Evolutionary conservation across 2,888 invertebrate species (phyloP).

Genomic region (Pachycephus smyrnensis): DNA sequence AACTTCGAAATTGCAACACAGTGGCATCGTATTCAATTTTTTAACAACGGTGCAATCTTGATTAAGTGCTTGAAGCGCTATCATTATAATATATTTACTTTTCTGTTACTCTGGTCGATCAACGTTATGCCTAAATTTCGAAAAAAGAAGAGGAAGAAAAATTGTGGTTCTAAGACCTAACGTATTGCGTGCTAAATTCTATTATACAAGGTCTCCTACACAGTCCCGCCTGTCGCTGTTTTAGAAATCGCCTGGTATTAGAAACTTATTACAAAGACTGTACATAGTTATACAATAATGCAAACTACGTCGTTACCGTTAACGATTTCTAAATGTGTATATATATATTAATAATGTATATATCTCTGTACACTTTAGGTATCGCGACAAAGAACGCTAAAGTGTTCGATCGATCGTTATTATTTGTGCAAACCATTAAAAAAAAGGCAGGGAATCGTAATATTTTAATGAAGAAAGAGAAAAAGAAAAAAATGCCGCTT

Average conservation of each 20-base stretch:
- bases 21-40: background rate
- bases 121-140: background rate
- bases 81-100: background rate
- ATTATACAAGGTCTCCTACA: background rate
- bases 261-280: constrained; percentile 9
- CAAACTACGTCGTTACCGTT: background rate
- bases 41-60: background rate
- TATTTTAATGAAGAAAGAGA: background rate
- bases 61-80: background rate
- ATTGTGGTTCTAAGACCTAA: background rate
- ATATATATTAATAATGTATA: background rate
- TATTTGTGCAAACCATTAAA: background rate
- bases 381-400: background rate
- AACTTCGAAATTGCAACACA: background rate
- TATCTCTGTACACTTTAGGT: background rate
- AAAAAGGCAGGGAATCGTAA: background rate
- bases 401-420: background rate
- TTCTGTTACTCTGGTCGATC: no score
- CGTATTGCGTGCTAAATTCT: background rate
- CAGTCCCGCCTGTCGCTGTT: background rate
- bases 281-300: constrained; percentile 4
- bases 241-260: background rate
- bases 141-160: background rate
- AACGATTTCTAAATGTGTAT: background rate
- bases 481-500: background rate